These are phyloP conservation scores for Amphipyra berbera DNA, from an alignment of 2,888 invertebrate genomes.

Conservation along the genomic window DNA sequence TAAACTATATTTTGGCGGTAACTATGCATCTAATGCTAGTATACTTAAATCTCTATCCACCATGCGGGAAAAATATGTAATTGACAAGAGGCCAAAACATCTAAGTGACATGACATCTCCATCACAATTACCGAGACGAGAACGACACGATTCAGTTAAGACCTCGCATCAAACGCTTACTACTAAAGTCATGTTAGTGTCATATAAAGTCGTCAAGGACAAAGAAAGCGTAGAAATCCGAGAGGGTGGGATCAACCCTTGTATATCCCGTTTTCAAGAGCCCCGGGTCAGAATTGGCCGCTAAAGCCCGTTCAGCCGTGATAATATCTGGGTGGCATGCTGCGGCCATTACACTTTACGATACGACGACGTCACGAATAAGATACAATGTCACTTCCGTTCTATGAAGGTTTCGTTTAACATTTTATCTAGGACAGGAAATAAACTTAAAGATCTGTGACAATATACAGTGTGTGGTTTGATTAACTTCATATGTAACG, in stretches of 20 bases:
- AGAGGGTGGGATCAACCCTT: constrained; percentile 43
- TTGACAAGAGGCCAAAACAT: neutral
- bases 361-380: constrained; percentile 16
- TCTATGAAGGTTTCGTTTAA: neutral
- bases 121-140: constrained; percentile 5
- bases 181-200: constrained; percentile 9
- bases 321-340: constrained; percentile 62
- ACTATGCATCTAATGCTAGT: no score
- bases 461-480: no score
- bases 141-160: constrained; percentile 15
- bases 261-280: constrained; percentile 24
- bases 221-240: constrained; percentile 15
- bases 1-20: no score
- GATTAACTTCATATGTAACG: no score
- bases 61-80: no score
- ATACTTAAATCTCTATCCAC: no score
- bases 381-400: constrained; percentile 1
- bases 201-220: constrained; percentile 30
- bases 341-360: constrained; percentile 45
- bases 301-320: constrained; percentile 55
- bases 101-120: neutral
- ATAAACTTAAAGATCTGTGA: neutral
- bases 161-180: constrained; percentile 16
- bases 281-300: constrained; percentile 29
- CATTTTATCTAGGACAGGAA: neutral